These are phyloP conservation scores for Bombyx mandarina DNA, from an alignment of 1,140 invertebrate species.

Conservation along the genomic window DNA sequence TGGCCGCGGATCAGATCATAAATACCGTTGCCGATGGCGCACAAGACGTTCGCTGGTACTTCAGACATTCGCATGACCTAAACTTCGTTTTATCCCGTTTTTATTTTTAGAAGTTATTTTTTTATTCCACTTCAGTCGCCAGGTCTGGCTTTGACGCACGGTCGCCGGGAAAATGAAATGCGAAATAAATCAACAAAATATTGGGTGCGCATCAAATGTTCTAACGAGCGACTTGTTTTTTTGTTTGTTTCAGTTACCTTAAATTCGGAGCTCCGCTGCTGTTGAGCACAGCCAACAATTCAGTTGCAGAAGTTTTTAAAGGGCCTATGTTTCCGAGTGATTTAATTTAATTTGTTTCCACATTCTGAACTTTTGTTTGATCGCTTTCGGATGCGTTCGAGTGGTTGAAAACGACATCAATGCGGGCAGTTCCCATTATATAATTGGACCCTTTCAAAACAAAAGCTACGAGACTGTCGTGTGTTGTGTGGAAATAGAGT, in stretches of 20 bases:
- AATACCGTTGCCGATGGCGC: conserved; percentile 25
- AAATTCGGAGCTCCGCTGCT: conserved; percentile 33
- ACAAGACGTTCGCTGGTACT: conserved; percentile 9
- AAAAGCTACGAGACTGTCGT: conserved; percentile 62
- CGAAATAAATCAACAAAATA: conserved; percentile 16
- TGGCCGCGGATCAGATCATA: conserved; percentile 40
- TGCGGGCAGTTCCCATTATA: conserved; percentile 59
- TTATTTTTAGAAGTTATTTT: conserved; percentile 51
- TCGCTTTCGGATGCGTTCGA: conserved; percentile 54
- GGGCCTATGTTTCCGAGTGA: conserved; percentile 57
- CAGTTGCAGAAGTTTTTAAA: conserved; percentile 31
- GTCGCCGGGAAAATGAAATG: conserved; percentile 28
- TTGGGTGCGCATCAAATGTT: conserved; percentile 6
- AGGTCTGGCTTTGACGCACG: conserved; percentile 40
- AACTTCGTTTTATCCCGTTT: conserved; percentile 30
- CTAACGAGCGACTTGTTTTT: conserved; percentile 24
- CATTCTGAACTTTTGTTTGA: conserved; percentile 56
- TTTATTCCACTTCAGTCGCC: conserved; percentile 46
- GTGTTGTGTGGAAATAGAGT: conserved; percentile 72
- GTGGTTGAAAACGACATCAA: conserved; percentile 62
- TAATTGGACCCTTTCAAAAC: conserved; percentile 68
- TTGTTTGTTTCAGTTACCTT: conserved; percentile 60
- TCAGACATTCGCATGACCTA: conserved; percentile 46
- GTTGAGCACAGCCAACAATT: conserved; percentile 43
- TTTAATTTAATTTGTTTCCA: conserved; percentile 47